These are phyloP conservation scores for Euura saliciscinereae DNA, from an alignment of 1,140 invertebrate species.

Conservation along the genomic window DNA sequence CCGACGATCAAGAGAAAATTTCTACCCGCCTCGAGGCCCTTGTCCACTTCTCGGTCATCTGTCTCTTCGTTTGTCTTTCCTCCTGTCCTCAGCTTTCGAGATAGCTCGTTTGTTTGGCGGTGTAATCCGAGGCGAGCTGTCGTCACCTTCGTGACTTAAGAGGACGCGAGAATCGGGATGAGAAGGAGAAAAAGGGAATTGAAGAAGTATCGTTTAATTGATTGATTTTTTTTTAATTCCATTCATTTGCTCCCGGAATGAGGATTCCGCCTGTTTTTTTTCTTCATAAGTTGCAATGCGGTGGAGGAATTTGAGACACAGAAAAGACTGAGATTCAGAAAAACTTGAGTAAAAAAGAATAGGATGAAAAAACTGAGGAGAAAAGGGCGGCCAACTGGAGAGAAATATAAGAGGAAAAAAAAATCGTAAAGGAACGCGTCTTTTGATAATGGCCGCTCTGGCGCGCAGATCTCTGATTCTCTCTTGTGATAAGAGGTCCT, in stretches of 20 bases:
- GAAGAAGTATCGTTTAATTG: too few species aligned
- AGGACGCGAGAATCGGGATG: too few species aligned
- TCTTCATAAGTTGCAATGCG: too few species aligned
- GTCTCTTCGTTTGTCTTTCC: constrained; percentile 24
- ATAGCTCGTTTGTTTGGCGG: constrained; percentile 45
- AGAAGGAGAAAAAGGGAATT: too few species aligned
- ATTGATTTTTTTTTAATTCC: too few species aligned
- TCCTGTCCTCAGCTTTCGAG: constrained; percentile 13
- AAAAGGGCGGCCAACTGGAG: not conserved
- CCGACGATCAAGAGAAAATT: too few species aligned
- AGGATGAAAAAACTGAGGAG: not conserved
- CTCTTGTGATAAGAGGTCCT: not conserved
- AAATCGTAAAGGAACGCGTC: not conserved
- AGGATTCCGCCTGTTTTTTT: too few species aligned
- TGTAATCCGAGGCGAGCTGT: constrained; percentile 40
- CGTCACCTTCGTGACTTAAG: constrained; percentile 35
- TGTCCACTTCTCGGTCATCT: constrained; percentile 12
- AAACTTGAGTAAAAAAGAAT: not conserved
- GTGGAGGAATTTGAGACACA: too few species aligned
- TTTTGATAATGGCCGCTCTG: constrained; percentile 7
- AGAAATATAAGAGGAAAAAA: not conserved
- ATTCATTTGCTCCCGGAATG: too few species aligned
- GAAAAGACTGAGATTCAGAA: not conserved
- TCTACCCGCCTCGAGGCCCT: too few species aligned
- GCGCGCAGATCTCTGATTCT: constrained; percentile 3